Evolutionary conservation across 30 jellyfish, hydroid and myxozoan genomes (phyloP).

Genomic region (Hydractinia echinata): DNA sequence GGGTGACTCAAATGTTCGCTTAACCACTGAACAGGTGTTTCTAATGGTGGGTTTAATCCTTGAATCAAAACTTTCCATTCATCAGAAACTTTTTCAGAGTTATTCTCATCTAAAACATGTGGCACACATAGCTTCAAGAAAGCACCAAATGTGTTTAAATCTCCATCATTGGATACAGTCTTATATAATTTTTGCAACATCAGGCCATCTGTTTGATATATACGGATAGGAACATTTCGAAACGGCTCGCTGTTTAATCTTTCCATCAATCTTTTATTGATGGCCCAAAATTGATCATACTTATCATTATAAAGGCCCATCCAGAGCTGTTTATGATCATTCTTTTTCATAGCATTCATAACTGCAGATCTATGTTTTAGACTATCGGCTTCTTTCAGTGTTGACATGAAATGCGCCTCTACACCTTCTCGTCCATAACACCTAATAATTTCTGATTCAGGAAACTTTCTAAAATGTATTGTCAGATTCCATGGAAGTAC

Average conservation of each 20-base stretch:
- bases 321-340: conserved; percentile 97
- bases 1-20: conserved; percentile 98
- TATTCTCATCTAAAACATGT: conserved; percentile 44
- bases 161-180: conserved; percentile 73
- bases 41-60: conserved; percentile 87
- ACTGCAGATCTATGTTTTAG: conserved; percentile 88
- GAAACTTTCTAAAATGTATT: conserved; percentile 84
- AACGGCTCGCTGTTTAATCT: conserved; percentile 85
- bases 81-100: conserved; percentile 13
- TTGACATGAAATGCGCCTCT: conserved; percentile 93
- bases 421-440: conserved; percentile 86
- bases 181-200: conserved; percentile 49
- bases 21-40: conserved; percentile 96
- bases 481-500: conserved; percentile 90
- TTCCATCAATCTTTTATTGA: conserved; percentile 83
- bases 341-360: conserved; percentile 92
- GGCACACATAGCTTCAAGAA: conserved; percentile 42
- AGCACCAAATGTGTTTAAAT: conserved; percentile 50
- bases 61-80: conserved; percentile 68
- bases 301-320: conserved; percentile 84
- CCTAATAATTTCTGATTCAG: conserved; percentile 74
- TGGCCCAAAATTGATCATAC: conserved; percentile 95
- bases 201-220: conserved; percentile 56
- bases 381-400: conserved; percentile 93
- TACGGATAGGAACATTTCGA: conserved; percentile 62